Conservation (phyloP, 2,888 invertebrate species). For the Exephanes ischioxanthus region DNA sequence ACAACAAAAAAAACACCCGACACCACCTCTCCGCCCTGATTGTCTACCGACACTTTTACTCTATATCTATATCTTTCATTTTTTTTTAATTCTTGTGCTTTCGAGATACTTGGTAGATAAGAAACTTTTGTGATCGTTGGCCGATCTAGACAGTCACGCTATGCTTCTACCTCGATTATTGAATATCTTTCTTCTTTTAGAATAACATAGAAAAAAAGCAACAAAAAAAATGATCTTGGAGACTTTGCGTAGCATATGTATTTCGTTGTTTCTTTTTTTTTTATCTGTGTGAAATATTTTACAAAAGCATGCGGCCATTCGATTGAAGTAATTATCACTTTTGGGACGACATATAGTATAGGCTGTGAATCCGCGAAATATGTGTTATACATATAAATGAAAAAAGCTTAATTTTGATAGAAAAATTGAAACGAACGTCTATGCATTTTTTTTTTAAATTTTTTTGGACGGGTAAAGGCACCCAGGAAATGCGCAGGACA, state of each 20-base stretch:
- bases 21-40: not conserved
- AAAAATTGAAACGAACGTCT: not conserved
- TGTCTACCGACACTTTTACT: conserved; percentile 14
- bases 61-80: conserved; percentile 15
- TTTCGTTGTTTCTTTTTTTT: not conserved
- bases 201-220: not conserved
- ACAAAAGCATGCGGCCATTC: conserved; percentile 44
- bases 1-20: not conserved
- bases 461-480: not conserved
- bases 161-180: conserved; percentile 43
- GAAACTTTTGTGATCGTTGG: conserved; percentile 16
- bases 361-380: not conserved
- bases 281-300: not conserved
- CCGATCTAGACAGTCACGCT: conserved; percentile 34
- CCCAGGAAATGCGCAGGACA: conserved; percentile 68
- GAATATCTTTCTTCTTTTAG: conserved; percentile 27
- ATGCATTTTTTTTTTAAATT: not conserved
- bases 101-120: conserved; percentile 21
- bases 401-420: not conserved
- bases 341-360: not conserved
- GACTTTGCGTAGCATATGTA: conserved; percentile 21
- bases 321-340: conserved; percentile 44
- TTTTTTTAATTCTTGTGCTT: conserved; percentile 21
- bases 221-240: not conserved
- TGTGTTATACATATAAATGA: not conserved